Percentiles rank a stretch among this genome's conserved stretches.
These are phyloP conservation scores for Isotomurus palustris DNA, from an alignment of 2,888 invertebrate species.

Conservation along the genomic window DNA sequence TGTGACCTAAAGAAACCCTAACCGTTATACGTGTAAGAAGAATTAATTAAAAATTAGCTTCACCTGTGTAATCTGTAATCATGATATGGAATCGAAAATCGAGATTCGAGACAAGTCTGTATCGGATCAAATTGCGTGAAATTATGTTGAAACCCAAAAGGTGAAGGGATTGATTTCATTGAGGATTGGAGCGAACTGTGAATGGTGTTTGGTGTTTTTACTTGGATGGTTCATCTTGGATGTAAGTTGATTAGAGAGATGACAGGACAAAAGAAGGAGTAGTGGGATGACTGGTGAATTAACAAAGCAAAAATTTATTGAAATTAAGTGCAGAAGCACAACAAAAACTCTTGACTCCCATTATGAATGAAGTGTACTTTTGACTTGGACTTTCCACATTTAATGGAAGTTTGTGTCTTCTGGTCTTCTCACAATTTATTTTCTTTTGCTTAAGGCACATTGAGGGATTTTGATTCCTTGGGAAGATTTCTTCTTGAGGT, in stretches of 20 bases:
- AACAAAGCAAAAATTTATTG: slow-evolving; percentile 13
- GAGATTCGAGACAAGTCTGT: slow-evolving; percentile 8
- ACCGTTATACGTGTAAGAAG: too few relatives aligned
- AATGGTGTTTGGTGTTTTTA: not conserved
- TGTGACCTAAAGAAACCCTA: too few relatives aligned
- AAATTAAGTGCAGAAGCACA: slow-evolving; percentile 11
- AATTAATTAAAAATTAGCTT: too few relatives aligned
- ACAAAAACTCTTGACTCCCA: too few relatives aligned
- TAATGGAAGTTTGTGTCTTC: too few relatives aligned
- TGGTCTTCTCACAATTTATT: too few relatives aligned
- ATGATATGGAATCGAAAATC: slow-evolving; percentile 9
- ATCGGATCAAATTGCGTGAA: not conserved
- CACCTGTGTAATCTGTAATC: too few relatives aligned
- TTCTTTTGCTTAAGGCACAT: too few relatives aligned
- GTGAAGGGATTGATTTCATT: not conserved
- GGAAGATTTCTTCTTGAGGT: too few relatives aligned
- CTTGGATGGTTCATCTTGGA: not conserved
- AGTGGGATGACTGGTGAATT: not conserved
- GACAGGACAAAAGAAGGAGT: slow-evolving; percentile 16
- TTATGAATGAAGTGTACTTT: too few relatives aligned
- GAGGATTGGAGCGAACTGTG: not conserved
- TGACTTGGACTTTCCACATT: too few relatives aligned
- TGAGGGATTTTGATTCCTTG: too few relatives aligned
- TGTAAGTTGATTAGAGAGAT: slow-evolving; percentile 11
- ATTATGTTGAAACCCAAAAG: not conserved